Percentiles rank a stretch among this genome's conserved stretches.
Evolutionary conservation across 2,113 vertebrate species (phyloP).

Genomic region (Poicephalus meyeri): DNA sequence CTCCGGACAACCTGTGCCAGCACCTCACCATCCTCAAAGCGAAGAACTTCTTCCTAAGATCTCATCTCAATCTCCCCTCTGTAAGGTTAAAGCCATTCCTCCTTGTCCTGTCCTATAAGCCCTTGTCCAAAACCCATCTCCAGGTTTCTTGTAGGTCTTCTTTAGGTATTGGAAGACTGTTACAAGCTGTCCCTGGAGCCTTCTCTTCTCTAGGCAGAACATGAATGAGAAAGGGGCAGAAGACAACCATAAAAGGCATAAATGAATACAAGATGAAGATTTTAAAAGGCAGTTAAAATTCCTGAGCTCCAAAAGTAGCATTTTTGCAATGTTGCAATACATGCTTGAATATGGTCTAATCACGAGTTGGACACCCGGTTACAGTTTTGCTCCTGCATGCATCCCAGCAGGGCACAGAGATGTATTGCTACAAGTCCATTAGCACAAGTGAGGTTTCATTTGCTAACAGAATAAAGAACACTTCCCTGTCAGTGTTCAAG

Average conservation of each 20-base stretch:
- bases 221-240: neutral
- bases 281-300: neutral
- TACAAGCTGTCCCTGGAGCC: neutral
- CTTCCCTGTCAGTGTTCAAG: neutral
- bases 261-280: neutral
- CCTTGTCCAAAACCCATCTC: neutral
- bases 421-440: neutral
- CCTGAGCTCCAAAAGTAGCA: neutral
- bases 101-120: neutral
- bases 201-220: neutral
- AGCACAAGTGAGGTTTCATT: neutral
- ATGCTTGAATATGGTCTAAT: neutral
- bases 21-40: neutral
- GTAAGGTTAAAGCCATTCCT: neutral
- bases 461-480: neutral
- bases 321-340: neutral
- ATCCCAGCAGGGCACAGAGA: neutral
- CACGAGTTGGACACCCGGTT: neutral
- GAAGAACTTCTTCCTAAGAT: neutral
- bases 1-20: neutral
- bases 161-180: neutral
- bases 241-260: neutral
- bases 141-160: neutral
- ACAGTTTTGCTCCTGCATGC: neutral
- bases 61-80: neutral